Conservation (phyloP, 2,888 invertebrate species). For the Uropetala carovei region DNA sequence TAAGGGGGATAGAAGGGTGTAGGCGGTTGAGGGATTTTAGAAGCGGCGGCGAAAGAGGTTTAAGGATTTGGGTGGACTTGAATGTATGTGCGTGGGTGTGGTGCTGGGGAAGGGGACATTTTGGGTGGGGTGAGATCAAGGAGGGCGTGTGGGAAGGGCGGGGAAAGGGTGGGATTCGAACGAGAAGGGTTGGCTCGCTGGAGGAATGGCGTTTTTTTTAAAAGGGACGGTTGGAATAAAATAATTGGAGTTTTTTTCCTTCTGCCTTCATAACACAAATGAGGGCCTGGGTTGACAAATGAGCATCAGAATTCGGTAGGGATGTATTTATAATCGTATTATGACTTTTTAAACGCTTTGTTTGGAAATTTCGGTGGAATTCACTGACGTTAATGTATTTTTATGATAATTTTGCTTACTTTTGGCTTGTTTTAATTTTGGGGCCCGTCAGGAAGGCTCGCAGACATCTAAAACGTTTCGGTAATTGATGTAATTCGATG, state of each 20-base stretch:
- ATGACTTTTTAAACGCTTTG: conserved; percentile 31
- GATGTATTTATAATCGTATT: conserved; percentile 6
- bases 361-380: neutral
- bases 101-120: neutral
- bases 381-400: neutral
- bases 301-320: neutral
- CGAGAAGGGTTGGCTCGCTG: neutral
- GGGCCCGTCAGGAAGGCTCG: no score
- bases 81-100: neutral
- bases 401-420: neutral
- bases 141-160: neutral
- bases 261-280: neutral
- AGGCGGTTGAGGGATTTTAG: conserved; percentile 6
- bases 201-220: neutral
- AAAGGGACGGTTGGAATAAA: no score
- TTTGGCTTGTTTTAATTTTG: no score
- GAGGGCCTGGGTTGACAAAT: conserved; percentile 13
- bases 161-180: neutral
- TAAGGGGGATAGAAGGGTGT: neutral
- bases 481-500: no score
- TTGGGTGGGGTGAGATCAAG: neutral
- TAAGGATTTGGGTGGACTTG: neutral
- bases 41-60: neutral
- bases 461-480: no score
- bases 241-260: neutral